A percentile compares a stretch with the other conserved stretches of the same genome.
These are phyloP conservation scores for Papilio glaucus DNA, from an alignment of 1,140 invertebrate genomes.

Conservation along the genomic window DNA sequence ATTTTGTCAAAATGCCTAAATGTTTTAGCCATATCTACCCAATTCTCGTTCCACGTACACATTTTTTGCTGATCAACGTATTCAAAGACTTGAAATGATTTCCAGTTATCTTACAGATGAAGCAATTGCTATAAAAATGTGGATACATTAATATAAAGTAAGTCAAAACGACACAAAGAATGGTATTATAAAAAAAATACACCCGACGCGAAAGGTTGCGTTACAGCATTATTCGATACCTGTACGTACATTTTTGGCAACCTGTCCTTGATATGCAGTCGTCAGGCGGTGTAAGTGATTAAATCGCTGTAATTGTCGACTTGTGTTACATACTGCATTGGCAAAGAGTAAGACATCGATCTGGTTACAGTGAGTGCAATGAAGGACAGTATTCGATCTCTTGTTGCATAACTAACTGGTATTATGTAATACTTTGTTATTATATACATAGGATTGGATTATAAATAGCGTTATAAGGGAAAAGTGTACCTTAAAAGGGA, in stretches of 20 bases:
- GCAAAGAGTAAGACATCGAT: slow-evolving; percentile 22
- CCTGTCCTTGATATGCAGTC: slow-evolving; percentile 5
- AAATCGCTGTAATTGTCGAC: not conserved
- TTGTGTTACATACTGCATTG: slow-evolving; percentile 23
- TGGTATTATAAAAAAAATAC: slow-evolving; percentile 3
- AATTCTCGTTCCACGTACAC: too few species aligned
- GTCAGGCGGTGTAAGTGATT: not conserved
- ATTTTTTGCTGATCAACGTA: too few species aligned
- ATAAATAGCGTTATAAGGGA: not conserved
- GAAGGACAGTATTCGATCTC: slow-evolving; percentile 17
- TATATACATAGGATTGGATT: not conserved
- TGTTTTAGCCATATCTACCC: too few species aligned
- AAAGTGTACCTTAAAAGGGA: too few species aligned
- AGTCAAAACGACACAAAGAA: not conserved
- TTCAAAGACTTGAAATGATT: too few species aligned
- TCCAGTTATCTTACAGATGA: not conserved
- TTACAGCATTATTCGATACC: slow-evolving; percentile 9
- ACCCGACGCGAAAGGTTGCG: not conserved
- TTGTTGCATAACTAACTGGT: slow-evolving; percentile 22
- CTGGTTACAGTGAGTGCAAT: slow-evolving; percentile 19
- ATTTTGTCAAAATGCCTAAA: too few species aligned
- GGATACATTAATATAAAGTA: not conserved
- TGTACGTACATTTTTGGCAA: slow-evolving; percentile 14
- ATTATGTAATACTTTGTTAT: slow-evolving; percentile 19
- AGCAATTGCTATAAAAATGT: not conserved